Percentiles rank a stretch among this genome's conserved stretches.
phyloP scores from a whole-genome alignment of 1,140 invertebrate species.

The Leptoteleia sp. region DNA sequence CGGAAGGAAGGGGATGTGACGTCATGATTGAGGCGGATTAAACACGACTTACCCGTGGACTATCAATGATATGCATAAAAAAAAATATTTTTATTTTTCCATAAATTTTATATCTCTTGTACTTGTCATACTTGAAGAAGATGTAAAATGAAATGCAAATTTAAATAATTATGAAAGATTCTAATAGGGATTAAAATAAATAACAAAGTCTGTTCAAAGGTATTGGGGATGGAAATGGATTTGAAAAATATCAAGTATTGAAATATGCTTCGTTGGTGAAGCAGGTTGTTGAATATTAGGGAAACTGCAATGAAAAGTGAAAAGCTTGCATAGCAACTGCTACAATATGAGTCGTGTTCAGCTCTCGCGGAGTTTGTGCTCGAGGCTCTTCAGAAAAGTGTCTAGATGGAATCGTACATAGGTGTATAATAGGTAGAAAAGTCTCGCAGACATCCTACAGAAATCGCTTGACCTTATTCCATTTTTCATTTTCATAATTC shows the following conservation, averaged over 20 bases:
- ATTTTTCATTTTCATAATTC: slow-evolving; percentile 23
- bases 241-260: too few relatives aligned
- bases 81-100: slow-evolving; percentile 5
- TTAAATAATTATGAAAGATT: too few relatives aligned
- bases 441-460: slow-evolving; percentile 54
- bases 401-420: slow-evolving; percentile 59
- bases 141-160: too few relatives aligned
- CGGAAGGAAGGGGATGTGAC: slow-evolving; percentile 80
- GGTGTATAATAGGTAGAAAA: slow-evolving; percentile 58
- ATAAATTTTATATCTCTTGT: too few relatives aligned
- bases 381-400: slow-evolving; percentile 56
- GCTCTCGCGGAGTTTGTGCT: slow-evolving; percentile 51
- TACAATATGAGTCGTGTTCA: slow-evolving; percentile 33
- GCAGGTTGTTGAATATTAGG: slow-evolving; percentile 27
- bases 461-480: slow-evolving; percentile 60
- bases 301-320: slow-evolving; percentile 58
- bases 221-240: too few relatives aligned
- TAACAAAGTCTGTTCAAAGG: too few relatives aligned
- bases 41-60: slow-evolving; percentile 59
- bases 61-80: slow-evolving; percentile 28
- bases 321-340: slow-evolving; percentile 65
- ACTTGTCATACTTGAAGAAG: too few relatives aligned
- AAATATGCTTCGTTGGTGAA: neutral
- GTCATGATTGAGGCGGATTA: slow-evolving; percentile 80
- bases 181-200: too few relatives aligned